Evolutionary conservation across 2,797 vertebrate genomes (phyloP).

Genomic region (Myotis daubentonii): DNA sequence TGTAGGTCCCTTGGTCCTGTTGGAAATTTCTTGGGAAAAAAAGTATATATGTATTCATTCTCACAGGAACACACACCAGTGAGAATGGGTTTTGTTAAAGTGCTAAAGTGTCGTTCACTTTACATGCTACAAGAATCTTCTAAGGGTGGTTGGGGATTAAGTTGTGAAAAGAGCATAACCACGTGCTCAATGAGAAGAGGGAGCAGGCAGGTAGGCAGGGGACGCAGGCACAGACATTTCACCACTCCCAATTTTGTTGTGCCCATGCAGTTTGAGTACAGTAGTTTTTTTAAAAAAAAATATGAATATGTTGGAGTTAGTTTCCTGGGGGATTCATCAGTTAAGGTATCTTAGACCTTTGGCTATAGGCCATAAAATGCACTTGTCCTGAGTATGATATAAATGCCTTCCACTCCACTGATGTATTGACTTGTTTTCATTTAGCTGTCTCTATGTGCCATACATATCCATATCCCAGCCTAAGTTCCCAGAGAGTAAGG

Average conservation of each 20-base stretch:
- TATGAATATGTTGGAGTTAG: constrained; percentile 11
- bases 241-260: background rate
- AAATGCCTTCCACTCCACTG: constrained; percentile 67
- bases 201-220: background rate
- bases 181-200: background rate
- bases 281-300: background rate
- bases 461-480: constrained; percentile 60
- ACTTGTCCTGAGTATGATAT: constrained; percentile 68
- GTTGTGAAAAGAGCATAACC: background rate
- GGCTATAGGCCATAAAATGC: constrained; percentile 59
- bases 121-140: background rate
- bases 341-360: constrained; percentile 46
- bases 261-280: background rate
- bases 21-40: background rate
- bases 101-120: background rate
- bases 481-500: constrained; percentile 51
- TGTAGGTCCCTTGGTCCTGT: background rate
- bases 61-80: constrained; percentile 1
- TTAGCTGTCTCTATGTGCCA: constrained; percentile 50
- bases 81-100: background rate
- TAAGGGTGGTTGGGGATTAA: background rate
- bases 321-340: constrained; percentile 51
- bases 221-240: background rate
- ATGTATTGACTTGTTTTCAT: constrained; percentile 75
- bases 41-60: background rate